phyloP scores from a whole-genome alignment of 1,140 invertebrate genomes.

The Pemphigus obesinymphae region DNA sequence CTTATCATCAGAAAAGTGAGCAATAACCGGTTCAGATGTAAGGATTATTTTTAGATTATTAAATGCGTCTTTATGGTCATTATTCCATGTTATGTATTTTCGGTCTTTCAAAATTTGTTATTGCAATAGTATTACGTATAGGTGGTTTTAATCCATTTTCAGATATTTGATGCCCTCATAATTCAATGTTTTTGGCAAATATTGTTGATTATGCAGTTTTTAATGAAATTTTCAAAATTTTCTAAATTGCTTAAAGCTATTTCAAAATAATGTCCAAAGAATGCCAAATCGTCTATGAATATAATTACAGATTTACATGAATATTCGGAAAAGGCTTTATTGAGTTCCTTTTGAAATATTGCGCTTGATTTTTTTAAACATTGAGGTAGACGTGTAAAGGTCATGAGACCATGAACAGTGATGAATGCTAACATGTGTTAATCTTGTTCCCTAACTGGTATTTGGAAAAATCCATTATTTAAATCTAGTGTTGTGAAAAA shows the following conservation, averaged over 20 bases:
- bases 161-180: not conserved
- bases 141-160: not conserved
- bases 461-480: no score
- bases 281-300: not conserved
- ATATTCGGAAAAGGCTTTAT: no score
- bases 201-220: not conserved
- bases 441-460: conserved; percentile 49
- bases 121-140: not conserved
- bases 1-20: not conserved
- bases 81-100: not conserved
- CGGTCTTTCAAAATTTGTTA: no score
- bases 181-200: not conserved
- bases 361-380: not conserved
- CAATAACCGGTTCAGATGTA: not conserved
- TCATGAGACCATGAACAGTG: not conserved
- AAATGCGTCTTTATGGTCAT: not conserved
- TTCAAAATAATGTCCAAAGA: not conserved
- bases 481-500: conserved; percentile 54
- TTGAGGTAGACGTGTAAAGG: not conserved
- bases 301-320: not conserved
- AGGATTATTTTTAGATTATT: not conserved
- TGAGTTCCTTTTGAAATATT: not conserved
- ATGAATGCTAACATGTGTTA: conserved; percentile 22
- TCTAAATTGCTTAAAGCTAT: not conserved
- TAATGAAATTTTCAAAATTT: not conserved